Percentiles rank a stretch among this genome's conserved stretches.
Conservation (phyloP, 1,140 invertebrate species). For the Atta texana region DNA sequence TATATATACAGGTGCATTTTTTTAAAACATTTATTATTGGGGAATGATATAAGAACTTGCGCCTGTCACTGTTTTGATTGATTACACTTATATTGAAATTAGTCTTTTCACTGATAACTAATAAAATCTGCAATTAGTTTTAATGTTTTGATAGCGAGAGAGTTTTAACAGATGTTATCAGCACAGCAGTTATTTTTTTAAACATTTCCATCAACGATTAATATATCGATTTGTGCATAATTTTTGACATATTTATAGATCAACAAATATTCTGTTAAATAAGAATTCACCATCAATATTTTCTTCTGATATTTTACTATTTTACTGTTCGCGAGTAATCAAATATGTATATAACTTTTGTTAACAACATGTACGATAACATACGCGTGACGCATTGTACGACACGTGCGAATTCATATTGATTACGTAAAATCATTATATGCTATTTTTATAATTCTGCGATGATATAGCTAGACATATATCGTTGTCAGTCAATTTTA, state of each 20-base stretch:
- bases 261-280: slow-evolving; percentile 1
- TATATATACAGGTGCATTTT: background rate
- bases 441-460: background rate
- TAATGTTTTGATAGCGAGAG: background rate
- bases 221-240: background rate
- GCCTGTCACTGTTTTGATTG: background rate
- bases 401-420: background rate
- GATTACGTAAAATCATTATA: background rate
- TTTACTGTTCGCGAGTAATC: background rate
- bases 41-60: background rate
- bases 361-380: background rate
- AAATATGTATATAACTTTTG: background rate
- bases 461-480: background rate
- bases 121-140: background rate
- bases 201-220: background rate
- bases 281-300: background rate
- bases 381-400: background rate
- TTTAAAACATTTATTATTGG: background rate
- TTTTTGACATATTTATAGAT: background rate
- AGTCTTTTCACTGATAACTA: background rate
- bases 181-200: background rate
- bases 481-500: background rate
- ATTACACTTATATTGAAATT: background rate
- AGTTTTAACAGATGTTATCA: background rate
- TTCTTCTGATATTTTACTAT: background rate